Conservation (phyloP, 2,113 vertebrate genomes). For the Chauna torquata region DNA sequence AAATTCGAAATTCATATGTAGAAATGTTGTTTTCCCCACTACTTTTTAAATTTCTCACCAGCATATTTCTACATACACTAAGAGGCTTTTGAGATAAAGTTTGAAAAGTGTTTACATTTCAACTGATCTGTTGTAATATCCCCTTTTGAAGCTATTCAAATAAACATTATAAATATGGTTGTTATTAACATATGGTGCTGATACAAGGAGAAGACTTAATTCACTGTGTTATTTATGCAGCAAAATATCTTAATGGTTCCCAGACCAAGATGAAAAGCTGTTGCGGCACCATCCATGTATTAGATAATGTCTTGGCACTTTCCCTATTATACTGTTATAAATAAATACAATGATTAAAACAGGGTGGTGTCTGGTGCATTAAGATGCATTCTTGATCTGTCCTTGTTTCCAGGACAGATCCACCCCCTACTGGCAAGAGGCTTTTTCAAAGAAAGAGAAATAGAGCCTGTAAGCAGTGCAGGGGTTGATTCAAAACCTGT, state of each 20-base stretch:
- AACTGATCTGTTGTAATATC: conserved; percentile 7
- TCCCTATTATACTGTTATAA: conserved; percentile 69
- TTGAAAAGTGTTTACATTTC: conserved; percentile 20
- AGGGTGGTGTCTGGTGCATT: conserved; percentile 31
- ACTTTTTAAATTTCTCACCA: not conserved
- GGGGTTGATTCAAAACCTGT: not conserved
- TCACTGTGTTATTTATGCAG: conserved; percentile 74
- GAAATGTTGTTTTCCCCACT: not conserved
- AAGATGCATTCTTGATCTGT: not conserved
- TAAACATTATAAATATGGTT: conserved; percentile 57
- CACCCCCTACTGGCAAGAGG: conserved; percentile 56
- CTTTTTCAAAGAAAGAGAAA: not conserved
- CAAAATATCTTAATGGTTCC: conserved; percentile 77
- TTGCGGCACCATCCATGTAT: conserved; percentile 51
- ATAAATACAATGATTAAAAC: conserved; percentile 72
- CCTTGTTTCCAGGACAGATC: conserved; percentile 26
- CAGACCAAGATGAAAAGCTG: conserved; percentile 77
- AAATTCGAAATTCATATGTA: not conserved
- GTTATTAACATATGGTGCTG: conserved; percentile 62
- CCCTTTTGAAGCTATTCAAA: conserved; percentile 37
- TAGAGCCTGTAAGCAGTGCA: not conserved
- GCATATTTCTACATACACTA: not conserved
- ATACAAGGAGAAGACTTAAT: conserved; percentile 64
- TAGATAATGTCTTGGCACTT: conserved; percentile 81
- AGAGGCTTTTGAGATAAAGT: not conserved